Percentiles rank a stretch among this genome's conserved stretches.
Evolutionary conservation across 2,888 invertebrate genomes (phyloP).

Genomic region (Metallyticus violacea): DNA sequence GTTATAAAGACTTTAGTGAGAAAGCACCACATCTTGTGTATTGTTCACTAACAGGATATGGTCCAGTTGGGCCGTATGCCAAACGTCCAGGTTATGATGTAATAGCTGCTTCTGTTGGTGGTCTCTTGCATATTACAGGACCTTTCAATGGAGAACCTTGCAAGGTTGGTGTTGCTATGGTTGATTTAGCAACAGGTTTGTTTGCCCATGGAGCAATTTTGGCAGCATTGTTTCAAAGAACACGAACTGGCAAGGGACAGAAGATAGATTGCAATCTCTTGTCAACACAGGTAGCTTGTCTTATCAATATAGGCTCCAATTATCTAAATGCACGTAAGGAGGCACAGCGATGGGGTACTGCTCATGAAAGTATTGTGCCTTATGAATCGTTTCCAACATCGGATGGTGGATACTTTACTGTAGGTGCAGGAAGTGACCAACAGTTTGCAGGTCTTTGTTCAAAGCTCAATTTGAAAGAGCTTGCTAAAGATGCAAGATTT

Average conservation of each 20-base stretch:
- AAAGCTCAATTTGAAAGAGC: constrained; percentile 56
- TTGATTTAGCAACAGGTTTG: constrained; percentile 89
- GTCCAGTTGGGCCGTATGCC: constrained; percentile 80
- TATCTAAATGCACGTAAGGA: constrained; percentile 83
- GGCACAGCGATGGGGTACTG: constrained; percentile 83
- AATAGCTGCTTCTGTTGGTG: constrained; percentile 90
- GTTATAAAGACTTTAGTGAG: constrained; percentile 69
- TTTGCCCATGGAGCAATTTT: constrained; percentile 94
- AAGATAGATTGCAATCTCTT: constrained; percentile 92
- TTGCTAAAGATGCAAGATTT: constrained; percentile 64
- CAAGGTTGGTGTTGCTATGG: constrained; percentile 90
- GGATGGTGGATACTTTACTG: constrained; percentile 74
- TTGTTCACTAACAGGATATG: constrained; percentile 93
- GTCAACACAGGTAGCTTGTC: constrained; percentile 83
- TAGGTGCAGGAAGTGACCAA: constrained; percentile 82
- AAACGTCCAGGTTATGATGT: constrained; percentile 93
- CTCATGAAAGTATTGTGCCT: constrained; percentile 91
- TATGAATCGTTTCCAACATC: constrained; percentile 85
- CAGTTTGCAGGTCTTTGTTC: constrained; percentile 75
- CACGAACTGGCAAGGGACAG: constrained; percentile 78
- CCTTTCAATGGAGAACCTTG: constrained; percentile 78
- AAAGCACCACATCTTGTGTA: constrained; percentile 81
- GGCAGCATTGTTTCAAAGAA: constrained; percentile 79
- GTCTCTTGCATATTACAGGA: constrained; percentile 87
- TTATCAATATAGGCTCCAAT: constrained; percentile 87